These are phyloP conservation scores for Anoplopoma fimbria DNA, from an alignment of 2,113 vertebrate genomes.

Conservation along the genomic window DNA sequence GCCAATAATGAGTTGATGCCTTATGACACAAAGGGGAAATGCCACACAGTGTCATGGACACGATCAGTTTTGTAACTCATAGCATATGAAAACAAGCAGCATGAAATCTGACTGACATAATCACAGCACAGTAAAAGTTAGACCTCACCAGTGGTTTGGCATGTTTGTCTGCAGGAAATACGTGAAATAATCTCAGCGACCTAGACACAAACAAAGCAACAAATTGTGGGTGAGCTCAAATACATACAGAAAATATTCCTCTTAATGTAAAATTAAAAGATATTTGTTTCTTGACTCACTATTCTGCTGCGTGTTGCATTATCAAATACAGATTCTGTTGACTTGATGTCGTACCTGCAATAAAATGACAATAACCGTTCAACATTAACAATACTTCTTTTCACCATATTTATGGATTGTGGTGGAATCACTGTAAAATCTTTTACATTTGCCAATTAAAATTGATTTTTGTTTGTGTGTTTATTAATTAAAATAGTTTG, in stretches of 20 bases:
- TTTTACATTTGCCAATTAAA: background rate
- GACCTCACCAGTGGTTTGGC: conserved; percentile 93
- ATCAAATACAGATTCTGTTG: conserved; percentile 93
- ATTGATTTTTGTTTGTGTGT: background rate
- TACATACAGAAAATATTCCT: background rate
- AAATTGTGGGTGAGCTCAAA: background rate
- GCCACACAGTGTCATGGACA: conserved; percentile 7
- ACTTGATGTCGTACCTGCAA: conserved; percentile 92
- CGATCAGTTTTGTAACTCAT: background rate
- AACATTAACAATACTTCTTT: background rate
- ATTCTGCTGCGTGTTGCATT: conserved; percentile 95
- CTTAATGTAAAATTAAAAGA: background rate
- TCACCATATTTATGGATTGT: background rate
- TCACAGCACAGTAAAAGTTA: background rate
- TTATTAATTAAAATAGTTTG: background rate
- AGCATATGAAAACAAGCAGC: background rate
- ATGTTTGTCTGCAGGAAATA: conserved; percentile 87
- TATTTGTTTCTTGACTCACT: conserved; percentile 85
- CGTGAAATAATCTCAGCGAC: conserved; percentile 96
- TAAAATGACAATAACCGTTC: conserved; percentile 17
- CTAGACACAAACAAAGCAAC: conserved; percentile 75
- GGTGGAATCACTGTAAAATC: background rate
- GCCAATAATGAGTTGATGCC: conserved; percentile 94
- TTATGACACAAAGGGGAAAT: conserved; percentile 65
- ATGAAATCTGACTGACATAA: background rate